Percentiles rank a stretch among this genome's conserved stretches.
These are phyloP conservation scores for Xenops minutus DNA, from an alignment of 2,797 vertebrate genomes.

Conservation along the genomic window DNA sequence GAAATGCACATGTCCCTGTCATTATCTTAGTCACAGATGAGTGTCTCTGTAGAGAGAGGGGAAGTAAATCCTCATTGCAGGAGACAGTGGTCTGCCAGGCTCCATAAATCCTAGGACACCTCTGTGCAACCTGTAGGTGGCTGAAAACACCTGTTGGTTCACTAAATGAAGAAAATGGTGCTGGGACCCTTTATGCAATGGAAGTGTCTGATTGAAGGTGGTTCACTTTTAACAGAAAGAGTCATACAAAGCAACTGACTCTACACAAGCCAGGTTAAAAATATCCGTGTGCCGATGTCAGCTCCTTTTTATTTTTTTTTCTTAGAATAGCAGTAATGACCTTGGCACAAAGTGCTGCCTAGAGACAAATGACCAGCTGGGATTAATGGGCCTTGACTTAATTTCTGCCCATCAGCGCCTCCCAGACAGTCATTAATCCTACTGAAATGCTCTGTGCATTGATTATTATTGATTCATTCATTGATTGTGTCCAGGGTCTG, in stretches of 20 bases:
- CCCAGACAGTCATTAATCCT: constrained; percentile 56
- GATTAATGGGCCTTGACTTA: constrained; percentile 63
- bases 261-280: neutral
- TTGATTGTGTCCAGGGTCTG: constrained; percentile 47
- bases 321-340: constrained; percentile 27
- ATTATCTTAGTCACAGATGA: neutral
- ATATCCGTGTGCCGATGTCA: neutral
- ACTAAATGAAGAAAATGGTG: neutral
- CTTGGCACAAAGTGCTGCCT: constrained; percentile 47
- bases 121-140: neutral
- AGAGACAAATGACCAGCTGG: constrained; percentile 65
- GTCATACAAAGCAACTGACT: neutral
- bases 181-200: neutral
- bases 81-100: neutral
- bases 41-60: neutral
- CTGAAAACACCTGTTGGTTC: neutral
- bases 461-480: constrained; percentile 66
- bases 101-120: neutral
- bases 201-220: neutral
- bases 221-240: neutral
- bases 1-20: neutral
- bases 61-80: neutral
- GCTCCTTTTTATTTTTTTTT: constrained; percentile 11
- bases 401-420: constrained; percentile 56
- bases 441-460: constrained; percentile 44